Conservation (phyloP, 1,140 invertebrate species). For the Octopus sinensis region DNA sequence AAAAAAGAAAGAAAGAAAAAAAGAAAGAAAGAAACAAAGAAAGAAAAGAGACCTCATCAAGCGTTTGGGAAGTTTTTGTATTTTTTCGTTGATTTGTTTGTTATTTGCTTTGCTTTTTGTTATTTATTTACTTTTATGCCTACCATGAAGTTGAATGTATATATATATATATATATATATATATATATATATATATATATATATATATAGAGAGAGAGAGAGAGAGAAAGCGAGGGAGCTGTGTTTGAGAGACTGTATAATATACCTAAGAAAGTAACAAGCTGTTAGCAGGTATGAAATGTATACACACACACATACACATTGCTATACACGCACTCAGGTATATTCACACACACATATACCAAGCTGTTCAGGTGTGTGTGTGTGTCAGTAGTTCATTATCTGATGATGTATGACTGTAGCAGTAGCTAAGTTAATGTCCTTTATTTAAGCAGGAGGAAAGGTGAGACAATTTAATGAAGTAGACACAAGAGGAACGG, state of each 20-base stretch:
- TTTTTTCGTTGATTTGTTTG: too few relatives aligned
- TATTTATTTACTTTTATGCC: too few relatives aligned
- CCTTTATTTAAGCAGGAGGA: background rate
- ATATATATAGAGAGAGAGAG: constrained; percentile 16
- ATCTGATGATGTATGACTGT: too few relatives aligned
- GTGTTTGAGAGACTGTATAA: too few relatives aligned
- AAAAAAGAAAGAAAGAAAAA: too few relatives aligned
- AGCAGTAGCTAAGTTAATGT: background rate
- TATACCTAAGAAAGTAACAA: too few relatives aligned
- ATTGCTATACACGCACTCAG: background rate
- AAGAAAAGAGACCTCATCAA: too few relatives aligned
- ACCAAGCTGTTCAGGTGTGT: background rate
- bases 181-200: background rate
- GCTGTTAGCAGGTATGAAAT: too few relatives aligned
- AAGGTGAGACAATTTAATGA: background rate
- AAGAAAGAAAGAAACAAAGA: too few relatives aligned
- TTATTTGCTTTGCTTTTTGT: too few relatives aligned
- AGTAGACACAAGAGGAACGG: background rate
- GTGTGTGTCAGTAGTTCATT: background rate
- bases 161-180: constrained; percentile 3
- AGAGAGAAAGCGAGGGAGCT: background rate
- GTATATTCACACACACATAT: background rate
- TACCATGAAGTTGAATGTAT: too few relatives aligned
- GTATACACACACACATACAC: background rate
- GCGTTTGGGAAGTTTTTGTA: too few relatives aligned